Base-by-base conservation (phyloP, 2,888 invertebrate genomes). In the Synanthedon formicaeformis region DNA sequence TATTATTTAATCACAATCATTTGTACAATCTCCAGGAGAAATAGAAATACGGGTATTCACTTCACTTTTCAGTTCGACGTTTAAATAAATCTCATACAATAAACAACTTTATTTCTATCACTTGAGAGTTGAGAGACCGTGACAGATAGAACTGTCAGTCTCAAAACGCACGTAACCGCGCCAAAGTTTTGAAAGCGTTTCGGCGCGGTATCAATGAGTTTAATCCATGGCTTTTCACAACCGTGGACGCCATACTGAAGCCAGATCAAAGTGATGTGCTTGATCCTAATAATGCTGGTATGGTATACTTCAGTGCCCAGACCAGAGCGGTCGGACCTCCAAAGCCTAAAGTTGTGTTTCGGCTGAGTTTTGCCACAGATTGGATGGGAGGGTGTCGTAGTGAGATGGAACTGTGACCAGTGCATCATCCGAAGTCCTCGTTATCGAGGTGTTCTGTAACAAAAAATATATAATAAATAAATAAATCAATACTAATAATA, bases 361-460 rank as follows among this genome's bases (percentile, higher is more conserved):
- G n/a, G 72, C 55, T 12, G 81, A 60, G 63, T 65, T 81, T 62
- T 84, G 88, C 88, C 88, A 87, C 53, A 88, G 61, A 66, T 87
- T 86, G 5, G 88, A 88, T 2, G 88, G 84, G 5, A 90, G 73
- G 14, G 89, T 88, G 77, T 93, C 92, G 69, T 90, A 93, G 79
- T 94, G 94, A 3, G 91, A 91, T 1, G 94, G 94, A 18, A 94
- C 92, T 0, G 94, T 94, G 54, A 91, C 78, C 55, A 94, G 77
- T 3, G 94, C 94, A 60, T 94, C 94, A 27, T 91, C 91, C 2
- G 91, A 78, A 8, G 90, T 91, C 48, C 94, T 86, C 62, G 80
- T 90, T 53, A 91, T 88, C 52, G 91, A 92, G 73, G 94, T 94
- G 74, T 94, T 94, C 85, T 91, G 82, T 14, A 86, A 88, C 56